These are phyloP conservation scores for Xerus inauris DNA, from an alignment of 2,113 vertebrate species.

Conservation along the genomic window DNA sequence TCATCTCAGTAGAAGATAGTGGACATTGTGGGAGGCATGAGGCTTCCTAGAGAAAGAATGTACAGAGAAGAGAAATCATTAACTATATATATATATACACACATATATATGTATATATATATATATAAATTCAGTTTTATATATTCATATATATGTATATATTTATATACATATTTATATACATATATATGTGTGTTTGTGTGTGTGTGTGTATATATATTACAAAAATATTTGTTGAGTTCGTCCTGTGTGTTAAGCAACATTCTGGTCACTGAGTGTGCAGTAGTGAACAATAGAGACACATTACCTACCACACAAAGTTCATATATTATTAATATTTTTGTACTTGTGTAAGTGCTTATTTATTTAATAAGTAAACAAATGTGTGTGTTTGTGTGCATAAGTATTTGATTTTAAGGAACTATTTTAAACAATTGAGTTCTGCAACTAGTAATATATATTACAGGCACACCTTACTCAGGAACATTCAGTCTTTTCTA, in stretches of 20 bases:
- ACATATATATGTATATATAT: too few relatives aligned
- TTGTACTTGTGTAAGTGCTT: neutral
- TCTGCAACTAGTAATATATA: neutral
- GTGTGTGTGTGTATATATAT: neutral
- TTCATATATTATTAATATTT: neutral
- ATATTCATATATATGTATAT: too few relatives aligned
- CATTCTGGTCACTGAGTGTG: neutral
- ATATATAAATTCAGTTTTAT: too few relatives aligned
- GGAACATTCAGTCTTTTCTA: neutral
- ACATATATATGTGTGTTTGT: neutral
- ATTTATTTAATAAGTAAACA: conserved; percentile 10
- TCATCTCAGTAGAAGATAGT: neutral
- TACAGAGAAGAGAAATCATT: neutral
- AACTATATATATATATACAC: too few relatives aligned
- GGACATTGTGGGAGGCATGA: neutral
- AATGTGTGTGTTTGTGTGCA: neutral
- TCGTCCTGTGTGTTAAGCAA: neutral
- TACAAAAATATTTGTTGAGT: neutral
- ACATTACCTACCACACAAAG: neutral
- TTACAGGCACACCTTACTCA: neutral
- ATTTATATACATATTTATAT: too few relatives aligned
- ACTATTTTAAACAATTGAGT: neutral
- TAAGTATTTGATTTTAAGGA: neutral
- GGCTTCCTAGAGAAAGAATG: neutral
- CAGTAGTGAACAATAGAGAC: neutral